phyloP scores from a whole-genome alignment of 2,888 invertebrate species.

The Chymomyza fuscimana region DNA sequence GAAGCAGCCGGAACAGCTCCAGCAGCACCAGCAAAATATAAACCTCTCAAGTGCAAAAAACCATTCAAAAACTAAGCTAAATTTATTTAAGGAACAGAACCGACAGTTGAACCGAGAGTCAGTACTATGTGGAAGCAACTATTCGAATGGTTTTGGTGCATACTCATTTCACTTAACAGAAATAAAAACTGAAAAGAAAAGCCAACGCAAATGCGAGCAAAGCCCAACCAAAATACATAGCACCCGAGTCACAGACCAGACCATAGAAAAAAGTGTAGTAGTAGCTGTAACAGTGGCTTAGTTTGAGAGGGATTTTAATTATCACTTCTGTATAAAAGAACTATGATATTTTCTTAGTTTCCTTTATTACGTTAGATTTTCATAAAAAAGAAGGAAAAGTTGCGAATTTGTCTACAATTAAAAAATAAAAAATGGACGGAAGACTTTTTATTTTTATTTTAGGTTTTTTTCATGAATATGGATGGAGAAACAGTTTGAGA shows the following conservation, averaged over 20 bases:
- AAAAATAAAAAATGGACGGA: no score
- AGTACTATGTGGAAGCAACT: slow-evolving; percentile 15
- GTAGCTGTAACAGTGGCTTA: no score
- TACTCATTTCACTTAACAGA: slow-evolving; percentile 63
- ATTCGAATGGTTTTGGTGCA: slow-evolving; percentile 3
- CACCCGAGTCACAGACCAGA: background rate
- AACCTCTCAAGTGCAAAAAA: slow-evolving; percentile 71
- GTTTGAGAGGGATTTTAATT: no score
- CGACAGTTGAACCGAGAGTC: slow-evolving; percentile 25
- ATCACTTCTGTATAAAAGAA: no score
- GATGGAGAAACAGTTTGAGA: no score
- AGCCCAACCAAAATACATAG: slow-evolving; percentile 61
- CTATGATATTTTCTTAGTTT: no score
- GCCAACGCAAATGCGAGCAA: slow-evolving; percentile 72
- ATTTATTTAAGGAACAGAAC: slow-evolving; percentile 67
- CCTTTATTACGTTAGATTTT: no score
- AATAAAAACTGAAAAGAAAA: slow-evolving; percentile 64
- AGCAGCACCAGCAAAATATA: slow-evolving; percentile 47
- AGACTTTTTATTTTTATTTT: no score
- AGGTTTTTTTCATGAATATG: no score
- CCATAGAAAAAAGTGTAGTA: background rate
- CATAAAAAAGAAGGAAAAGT: slow-evolving; percentile 13
- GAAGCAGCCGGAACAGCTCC: background rate
- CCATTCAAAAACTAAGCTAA: slow-evolving; percentile 72
- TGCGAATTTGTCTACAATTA: no score